Percentiles rank a stretch among this genome's conserved stretches.
These are phyloP conservation scores for Greenwoodochromis staneri DNA, from an alignment of 2,113 vertebrate species.

Conservation along the genomic window DNA sequence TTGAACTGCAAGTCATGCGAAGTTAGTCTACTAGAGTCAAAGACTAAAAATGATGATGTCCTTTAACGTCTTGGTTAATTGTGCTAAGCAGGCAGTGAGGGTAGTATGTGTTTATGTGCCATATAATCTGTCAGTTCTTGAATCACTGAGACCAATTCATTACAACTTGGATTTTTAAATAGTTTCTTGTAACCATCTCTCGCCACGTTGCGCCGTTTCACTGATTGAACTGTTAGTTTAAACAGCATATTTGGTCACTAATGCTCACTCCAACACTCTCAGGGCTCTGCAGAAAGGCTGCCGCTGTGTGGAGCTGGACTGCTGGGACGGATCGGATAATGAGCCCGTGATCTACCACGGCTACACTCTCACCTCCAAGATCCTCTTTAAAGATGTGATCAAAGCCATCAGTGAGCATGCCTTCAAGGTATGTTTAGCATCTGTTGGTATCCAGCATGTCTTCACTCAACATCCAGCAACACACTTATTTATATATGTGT, in stretches of 20 bases:
- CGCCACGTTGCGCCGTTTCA: not conserved
- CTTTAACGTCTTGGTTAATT: not conserved
- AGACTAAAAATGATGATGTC: not conserved
- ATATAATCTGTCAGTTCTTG: fast-evolving
- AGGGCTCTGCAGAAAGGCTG: conserved; percentile 93
- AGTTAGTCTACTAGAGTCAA: not conserved
- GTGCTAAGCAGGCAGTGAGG: not conserved
- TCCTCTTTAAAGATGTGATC: conserved; percentile 90
- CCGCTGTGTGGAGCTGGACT: conserved; percentile 93
- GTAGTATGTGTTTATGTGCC: not conserved
- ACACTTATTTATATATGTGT: not conserved
- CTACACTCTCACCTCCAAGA: conserved; percentile 92
- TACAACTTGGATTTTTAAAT: not conserved
- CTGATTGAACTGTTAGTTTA: not conserved
- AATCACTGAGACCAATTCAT: not conserved
- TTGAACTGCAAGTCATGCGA: not conserved
- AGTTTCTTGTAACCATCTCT: not conserved
- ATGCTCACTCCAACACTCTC: not conserved
- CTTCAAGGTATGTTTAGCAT: conserved; percentile 79
- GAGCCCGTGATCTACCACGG: conserved; percentile 95
- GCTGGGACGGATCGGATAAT: conserved; percentile 87
- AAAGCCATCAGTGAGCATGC: conserved; percentile 89
- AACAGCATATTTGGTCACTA: not conserved
- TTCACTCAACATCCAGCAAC: not conserved
- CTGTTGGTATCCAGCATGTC: not conserved